Evolutionary conservation across 2,888 invertebrate genomes (phyloP).

Genomic region (Toxonevra muliebris): DNA sequence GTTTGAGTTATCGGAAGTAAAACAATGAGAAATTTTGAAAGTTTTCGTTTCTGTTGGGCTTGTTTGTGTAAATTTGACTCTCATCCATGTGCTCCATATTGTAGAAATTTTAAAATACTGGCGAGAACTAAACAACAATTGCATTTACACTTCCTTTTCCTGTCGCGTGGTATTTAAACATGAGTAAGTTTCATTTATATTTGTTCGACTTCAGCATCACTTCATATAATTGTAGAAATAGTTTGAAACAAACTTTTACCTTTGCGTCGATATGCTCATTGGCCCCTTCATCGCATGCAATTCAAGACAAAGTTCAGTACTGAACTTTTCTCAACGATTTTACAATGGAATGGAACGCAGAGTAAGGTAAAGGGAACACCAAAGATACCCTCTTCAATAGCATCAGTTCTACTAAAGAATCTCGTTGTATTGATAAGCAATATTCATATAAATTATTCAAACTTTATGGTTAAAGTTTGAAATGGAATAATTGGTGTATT

Average conservation of each 20-base stretch:
- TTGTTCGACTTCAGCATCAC: constrained; percentile 25
- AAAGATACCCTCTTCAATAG: background rate
- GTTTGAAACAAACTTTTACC: constrained; percentile 32
- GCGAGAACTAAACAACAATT: constrained; percentile 25
- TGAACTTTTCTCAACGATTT: background rate
- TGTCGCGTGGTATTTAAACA: background rate
- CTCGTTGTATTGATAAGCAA: constrained; percentile 29
- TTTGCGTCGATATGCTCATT: constrained; percentile 14
- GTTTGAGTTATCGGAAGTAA: too few relatives aligned
- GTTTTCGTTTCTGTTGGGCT: too few relatives aligned
- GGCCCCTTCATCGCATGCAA: background rate
- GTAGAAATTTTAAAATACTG: background rate
- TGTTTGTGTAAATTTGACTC: background rate
- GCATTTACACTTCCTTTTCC: constrained; percentile 20
- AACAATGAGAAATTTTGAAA: too few relatives aligned
- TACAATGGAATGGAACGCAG: background rate
- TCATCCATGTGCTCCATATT: background rate
- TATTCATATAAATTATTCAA: constrained; percentile 22
- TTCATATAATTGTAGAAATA: constrained; percentile 39
- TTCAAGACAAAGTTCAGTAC: background rate
- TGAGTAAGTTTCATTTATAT: background rate
- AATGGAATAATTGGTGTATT: too few relatives aligned
- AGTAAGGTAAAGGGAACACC: too few relatives aligned
- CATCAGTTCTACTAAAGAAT: constrained; percentile 16
- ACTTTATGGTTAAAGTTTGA: background rate